Evolutionary conservation across 1,140 invertebrate genomes (phyloP).

Genomic region (Rhynchophorus ferrugineus): DNA sequence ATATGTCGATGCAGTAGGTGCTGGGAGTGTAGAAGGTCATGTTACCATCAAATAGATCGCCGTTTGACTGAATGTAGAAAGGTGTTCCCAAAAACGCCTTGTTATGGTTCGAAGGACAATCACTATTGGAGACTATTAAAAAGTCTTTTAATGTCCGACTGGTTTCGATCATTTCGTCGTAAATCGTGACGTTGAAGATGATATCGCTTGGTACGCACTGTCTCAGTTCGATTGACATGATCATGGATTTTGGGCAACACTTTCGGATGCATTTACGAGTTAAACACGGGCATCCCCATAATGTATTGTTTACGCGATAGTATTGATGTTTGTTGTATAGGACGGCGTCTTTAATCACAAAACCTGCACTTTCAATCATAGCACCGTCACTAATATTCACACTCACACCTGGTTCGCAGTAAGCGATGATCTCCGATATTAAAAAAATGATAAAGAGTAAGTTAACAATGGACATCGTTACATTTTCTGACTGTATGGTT

Average conservation of each 20-base stretch:
- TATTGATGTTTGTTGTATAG: too few relatives aligned
- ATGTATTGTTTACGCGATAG: too few relatives aligned
- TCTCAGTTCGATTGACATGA: neutral
- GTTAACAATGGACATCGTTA: too few relatives aligned
- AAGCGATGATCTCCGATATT: too few relatives aligned
- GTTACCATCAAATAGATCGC: neutral
- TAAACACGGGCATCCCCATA: conserved; percentile 3
- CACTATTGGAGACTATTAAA: neutral
- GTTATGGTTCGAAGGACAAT: neutral
- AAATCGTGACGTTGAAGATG: neutral
- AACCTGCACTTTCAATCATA: too few relatives aligned
- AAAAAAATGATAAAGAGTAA: too few relatives aligned
- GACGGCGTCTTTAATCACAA: too few relatives aligned
- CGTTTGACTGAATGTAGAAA: neutral
- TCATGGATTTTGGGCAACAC: neutral
- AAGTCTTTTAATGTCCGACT: neutral
- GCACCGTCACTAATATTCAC: too few relatives aligned
- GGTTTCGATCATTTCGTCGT: neutral
- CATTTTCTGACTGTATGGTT: too few relatives aligned
- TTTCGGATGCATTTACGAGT: conserved; percentile 3
- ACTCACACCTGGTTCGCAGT: too few relatives aligned
- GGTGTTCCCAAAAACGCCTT: neutral
- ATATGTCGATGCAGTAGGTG: neutral
- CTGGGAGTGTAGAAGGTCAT: neutral
- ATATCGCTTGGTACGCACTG: neutral